Percentiles rank a stretch among this genome's conserved stretches.
Conservation (phyloP, 1,140 invertebrate species). For the Drosophila ohnishii region DNA sequence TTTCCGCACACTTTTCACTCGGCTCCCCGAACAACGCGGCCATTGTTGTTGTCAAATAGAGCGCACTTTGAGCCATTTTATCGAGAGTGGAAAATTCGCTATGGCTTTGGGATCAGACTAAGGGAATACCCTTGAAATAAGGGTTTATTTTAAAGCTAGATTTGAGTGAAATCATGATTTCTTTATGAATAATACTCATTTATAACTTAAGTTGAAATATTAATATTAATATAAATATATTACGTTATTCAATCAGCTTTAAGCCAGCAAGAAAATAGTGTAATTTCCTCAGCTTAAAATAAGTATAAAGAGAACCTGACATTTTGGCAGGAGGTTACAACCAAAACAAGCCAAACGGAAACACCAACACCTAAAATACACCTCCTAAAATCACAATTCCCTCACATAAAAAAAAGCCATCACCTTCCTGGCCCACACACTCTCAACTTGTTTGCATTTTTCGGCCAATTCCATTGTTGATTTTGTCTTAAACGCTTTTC, state of each 20-base stretch:
- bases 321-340: background rate
- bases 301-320: background rate
- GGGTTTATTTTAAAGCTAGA: background rate
- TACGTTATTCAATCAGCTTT: background rate
- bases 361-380: background rate
- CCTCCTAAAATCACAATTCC: background rate
- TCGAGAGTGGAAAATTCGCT: constrained; percentile 50
- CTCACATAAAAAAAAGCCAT: constrained; percentile 3
- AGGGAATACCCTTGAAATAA: background rate
- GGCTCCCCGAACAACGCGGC: background rate
- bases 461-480: constrained; percentile 55
- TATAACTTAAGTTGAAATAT: no score
- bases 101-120: background rate
- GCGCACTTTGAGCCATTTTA: constrained; percentile 78
- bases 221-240: no score
- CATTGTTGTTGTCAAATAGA: constrained; percentile 79
- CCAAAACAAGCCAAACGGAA: background rate
- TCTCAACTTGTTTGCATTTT: constrained; percentile 18
- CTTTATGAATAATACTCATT: background rate
- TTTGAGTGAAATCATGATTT: background rate
- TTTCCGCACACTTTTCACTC: constrained; percentile 9
- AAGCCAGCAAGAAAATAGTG: background rate
- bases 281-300: background rate
- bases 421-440: background rate
- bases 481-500: constrained; percentile 65